Base-by-base conservation (phyloP, 2,888 invertebrate species). In the Monoplex corrugatus region DNA sequence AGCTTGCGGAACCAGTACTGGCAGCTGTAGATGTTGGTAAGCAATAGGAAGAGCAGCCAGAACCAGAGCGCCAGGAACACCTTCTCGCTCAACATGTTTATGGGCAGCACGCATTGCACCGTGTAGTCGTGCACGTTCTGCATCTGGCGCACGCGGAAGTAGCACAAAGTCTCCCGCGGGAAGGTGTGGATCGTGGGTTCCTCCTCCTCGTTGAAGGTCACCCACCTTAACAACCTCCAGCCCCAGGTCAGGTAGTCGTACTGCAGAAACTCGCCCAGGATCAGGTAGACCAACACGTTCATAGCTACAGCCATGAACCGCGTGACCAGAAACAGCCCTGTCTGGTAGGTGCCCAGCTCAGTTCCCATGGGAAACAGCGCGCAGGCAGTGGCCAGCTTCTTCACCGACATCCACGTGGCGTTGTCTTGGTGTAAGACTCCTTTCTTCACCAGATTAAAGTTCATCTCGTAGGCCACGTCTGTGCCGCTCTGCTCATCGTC, bases 21-120 rank as follows among this genome's bases (percentile, higher is more conserved):
- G 45, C 87, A 88, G 63, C 90, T 91, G 84, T 90, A 89, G 35
- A 85, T 8, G 75, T 89, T 91, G 19, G 88, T 32, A 2, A 86
- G 57, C 16, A 84, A 50, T 16, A 92, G 80, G 72, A 96, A 94
- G 38, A 96, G 95, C 87, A 96, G 94, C 96, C 96, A 97, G 94
- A 96, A 96, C 96, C 96, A 96, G 78, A 96, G 94, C 94, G 96
- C 96, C 91, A 96, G 95, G 92, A 96, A 96, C 89, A 96, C 96
- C 93, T 96, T 96, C 91, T 95, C 95, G 93, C 94, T 95, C 90
- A 94, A 95, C 80, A 95, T 92, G 91, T 95, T 95, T 82, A 95
- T 96, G 63, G 96, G 96, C 90, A 96, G 93, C 10, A 96, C 96
- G 92, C 96, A 96, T 91, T 96, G 96, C 38, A 96, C 95, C 45